phyloP scores from a whole-genome alignment of 2,797 vertebrate genomes.

The Passerculus sandwichensis region DNA sequence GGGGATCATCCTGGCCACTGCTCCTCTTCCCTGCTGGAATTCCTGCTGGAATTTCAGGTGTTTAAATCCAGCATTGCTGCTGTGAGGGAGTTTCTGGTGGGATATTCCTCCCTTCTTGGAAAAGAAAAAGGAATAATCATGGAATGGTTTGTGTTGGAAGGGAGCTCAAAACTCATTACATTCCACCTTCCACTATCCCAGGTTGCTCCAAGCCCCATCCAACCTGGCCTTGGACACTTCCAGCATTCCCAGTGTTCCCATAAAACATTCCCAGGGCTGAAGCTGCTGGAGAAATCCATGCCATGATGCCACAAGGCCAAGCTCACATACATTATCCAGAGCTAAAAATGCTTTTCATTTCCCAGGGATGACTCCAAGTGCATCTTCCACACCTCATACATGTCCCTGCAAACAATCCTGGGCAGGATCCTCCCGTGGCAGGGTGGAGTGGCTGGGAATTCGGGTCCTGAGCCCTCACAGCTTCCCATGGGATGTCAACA shows the following conservation, averaged over 20 bases:
- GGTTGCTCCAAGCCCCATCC: rapidly evolving
- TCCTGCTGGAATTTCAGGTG: not conserved
- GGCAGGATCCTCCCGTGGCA: not conserved
- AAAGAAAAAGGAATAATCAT: not conserved
- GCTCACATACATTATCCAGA: rapidly evolving
- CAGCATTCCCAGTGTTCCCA: not conserved
- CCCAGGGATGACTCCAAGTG: not conserved
- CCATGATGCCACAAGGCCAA: rapidly evolving
- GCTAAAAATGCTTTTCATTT: not conserved
- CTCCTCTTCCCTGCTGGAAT: not conserved
- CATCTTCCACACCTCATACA: not conserved
- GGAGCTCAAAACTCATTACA: not conserved
- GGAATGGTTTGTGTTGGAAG: not conserved
- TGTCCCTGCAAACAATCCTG: not conserved
- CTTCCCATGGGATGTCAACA: not conserved
- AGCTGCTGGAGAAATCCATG: rapidly evolving
- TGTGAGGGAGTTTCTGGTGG: not conserved
- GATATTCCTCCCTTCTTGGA: not conserved
- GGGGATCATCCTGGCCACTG: not conserved
- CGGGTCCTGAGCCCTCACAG: not conserved
- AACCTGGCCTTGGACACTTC: not conserved
- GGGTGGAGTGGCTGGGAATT: not conserved
- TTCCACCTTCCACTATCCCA: not conserved
- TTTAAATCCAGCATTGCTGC: not conserved
- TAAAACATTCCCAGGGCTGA: not conserved